Base-by-base conservation (phyloP, 2,113 vertebrate genomes). In the Ageneiosus marmoratus region DNA sequence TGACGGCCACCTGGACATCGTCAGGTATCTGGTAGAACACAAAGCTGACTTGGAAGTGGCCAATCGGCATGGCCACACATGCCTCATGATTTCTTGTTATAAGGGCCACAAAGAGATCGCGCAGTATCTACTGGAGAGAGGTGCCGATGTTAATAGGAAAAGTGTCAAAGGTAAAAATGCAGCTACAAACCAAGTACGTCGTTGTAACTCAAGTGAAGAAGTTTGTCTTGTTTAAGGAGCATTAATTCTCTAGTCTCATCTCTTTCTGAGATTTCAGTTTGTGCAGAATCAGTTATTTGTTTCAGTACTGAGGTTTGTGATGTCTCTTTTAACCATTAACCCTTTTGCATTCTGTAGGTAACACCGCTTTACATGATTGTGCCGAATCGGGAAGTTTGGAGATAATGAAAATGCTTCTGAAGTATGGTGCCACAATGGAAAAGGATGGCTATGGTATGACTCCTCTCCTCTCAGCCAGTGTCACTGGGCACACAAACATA, bases 71-170 rank as follows among this genome's bases (percentile, higher is more conserved):
- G 98, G 98, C 0, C 98, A 99, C 87, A 99, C 98, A 0, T 99
- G 98, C 90, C 94, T 99, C 74, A 99, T 99, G 98, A 99, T 99
- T 83, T 98, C 98, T 2, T 99, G 98, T 89, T 99, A 99, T 91
- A 99, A 99, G 88, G 98, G 98, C 67, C 98, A 99, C 90, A 97
- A 96, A 87, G 98, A 99, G 86, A 99, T 99, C 27, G 98, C 97
- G 1, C 95, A 97, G 91, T 99, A 97, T 91, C 94, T 99, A 83
- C 94, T 99, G 89, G 97, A 99, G 91, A 98, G 96, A 82, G 98
- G 98, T 3, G 98, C 98, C 24, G 97, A 99, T 89, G 98, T 99
- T 24, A 99, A 99, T 90, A 94, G 98, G 75, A 99, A 98, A 88
- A 99, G 98, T 84, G 96, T 99, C 9, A 99, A 99, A 96, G 98